Evolutionary conservation across 2,113 vertebrate species (phyloP).

Genomic region (Meles meles): DNA sequence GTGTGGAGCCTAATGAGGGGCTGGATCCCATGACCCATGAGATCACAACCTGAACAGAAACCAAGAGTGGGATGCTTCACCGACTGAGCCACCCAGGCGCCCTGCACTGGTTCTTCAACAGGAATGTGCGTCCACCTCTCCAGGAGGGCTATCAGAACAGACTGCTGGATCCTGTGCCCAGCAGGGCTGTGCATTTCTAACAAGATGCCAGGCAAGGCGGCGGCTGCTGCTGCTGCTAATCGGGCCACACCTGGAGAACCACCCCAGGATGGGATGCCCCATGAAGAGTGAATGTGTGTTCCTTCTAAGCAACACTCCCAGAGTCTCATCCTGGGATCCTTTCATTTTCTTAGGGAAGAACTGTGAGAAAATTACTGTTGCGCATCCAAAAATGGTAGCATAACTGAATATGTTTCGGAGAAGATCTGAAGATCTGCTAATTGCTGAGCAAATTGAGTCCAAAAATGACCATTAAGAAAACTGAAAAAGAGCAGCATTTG

Average conservation of each 20-base stretch:
- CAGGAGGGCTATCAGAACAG: neutral
- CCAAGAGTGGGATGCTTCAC: neutral
- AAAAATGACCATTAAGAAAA: neutral
- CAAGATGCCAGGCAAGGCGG: neutral
- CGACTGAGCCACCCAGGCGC: neutral
- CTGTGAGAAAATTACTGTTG: neutral
- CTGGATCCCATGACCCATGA: neutral
- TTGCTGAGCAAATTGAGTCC: neutral
- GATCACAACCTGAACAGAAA: neutral
- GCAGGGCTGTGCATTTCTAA: neutral
- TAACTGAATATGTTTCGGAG: neutral
- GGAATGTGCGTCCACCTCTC: neutral
- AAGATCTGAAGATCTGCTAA: neutral
- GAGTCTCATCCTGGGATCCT: neutral
- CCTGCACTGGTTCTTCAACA: neutral
- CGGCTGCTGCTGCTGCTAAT: neutral
- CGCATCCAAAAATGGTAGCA: neutral
- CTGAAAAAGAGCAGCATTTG: neutral
- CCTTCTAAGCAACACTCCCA: neutral
- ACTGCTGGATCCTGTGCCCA: neutral
- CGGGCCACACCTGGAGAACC: fast-evolving
- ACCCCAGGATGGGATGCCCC: neutral
- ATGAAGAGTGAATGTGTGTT: neutral
- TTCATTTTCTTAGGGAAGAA: neutral
- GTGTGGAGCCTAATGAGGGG: neutral